Conservation (phyloP, 92 coral and sea anemone species). For the Paragorgia papillata region DNA sequence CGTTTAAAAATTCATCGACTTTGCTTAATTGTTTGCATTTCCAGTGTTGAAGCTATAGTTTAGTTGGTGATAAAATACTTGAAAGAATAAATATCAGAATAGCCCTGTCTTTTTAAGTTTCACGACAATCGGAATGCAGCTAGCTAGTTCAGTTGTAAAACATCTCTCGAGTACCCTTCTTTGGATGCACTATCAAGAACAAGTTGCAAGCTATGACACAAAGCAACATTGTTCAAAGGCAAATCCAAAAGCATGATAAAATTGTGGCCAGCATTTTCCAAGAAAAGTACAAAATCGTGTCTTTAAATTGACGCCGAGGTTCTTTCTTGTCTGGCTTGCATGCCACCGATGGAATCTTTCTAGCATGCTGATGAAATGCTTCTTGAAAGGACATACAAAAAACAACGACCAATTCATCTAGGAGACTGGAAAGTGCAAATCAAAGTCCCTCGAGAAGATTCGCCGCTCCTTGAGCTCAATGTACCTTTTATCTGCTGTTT, state of each 20-base stretch:
- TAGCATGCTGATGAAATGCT: conserved; percentile 52
- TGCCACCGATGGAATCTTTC: conserved; percentile 50
- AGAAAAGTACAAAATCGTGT: conserved; percentile 26
- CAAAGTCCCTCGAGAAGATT: conserved; percentile 12
- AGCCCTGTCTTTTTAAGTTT: conserved; percentile 56
- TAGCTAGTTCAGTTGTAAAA: conserved; percentile 8
- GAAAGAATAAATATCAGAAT: conserved; percentile 57
- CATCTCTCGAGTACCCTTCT: neutral
- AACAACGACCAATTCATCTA: conserved; percentile 51
- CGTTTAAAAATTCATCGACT: conserved; percentile 43
- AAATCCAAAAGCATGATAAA: conserved; percentile 26
- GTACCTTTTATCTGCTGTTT: conserved; percentile 20
- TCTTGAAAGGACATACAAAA: conserved; percentile 43
- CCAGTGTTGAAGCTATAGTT: neutral
- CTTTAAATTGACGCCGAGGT: conserved; percentile 45
- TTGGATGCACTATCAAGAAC: conserved; percentile 9
- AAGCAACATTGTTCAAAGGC: conserved; percentile 34
- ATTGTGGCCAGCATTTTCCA: conserved; percentile 21
- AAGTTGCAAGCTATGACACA: conserved; percentile 45
- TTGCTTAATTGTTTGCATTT: conserved; percentile 9
- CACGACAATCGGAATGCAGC: conserved; percentile 23
- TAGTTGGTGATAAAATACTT: conserved; percentile 46
- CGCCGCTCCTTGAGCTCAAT: conserved; percentile 11
- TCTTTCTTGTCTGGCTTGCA: conserved; percentile 41
- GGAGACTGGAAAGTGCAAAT: conserved; percentile 45